Base-by-base conservation (phyloP, 2,113 vertebrate genomes). In the Salvelinus fontinalis region DNA sequence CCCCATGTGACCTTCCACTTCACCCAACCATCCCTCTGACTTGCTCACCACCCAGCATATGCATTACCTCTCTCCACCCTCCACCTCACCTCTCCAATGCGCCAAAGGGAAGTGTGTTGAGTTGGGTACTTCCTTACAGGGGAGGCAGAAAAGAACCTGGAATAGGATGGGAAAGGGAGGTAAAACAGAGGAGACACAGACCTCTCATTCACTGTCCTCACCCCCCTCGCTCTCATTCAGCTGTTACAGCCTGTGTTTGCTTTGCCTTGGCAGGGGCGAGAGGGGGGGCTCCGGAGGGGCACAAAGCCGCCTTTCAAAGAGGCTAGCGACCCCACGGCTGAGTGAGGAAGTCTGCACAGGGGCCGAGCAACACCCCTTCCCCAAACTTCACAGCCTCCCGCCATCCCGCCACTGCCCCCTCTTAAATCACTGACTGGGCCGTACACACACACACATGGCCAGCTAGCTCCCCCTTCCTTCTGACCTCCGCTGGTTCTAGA, bases 271-370 rank as follows among this genome's bases (percentile, higher is more conserved):
- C 83, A 51, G 16, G 67, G 49, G n/a, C n/a, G 54, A 22, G 22
- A 44, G 67, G 18, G 11, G 51, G 78, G 24, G 67, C 62, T 11
- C 8, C 75, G 18, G 12, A 57, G 14, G 67, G 83, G 84, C 87
- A 93, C 89, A 91, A 92, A 90, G 89, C 79, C 31, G 87, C 85
- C 92, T 92, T 93, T 92, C 88, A 93, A 87, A 89, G 81, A 86
- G 81, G 70, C 79, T 72, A 81, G 85, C 84, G 83, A 91, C 88
- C 89, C 88, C 88, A 84, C 62, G 66, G 84, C 83, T 57, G 79
- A 85, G 90, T 84, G 62, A 88, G 87, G 89, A 92, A 91, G 88
- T 90, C 92, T 88, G 79, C 88, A 89, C 90, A 87, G 75, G 79
- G 82, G 89, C 88, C 83, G 76, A 89, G 81, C 88, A 86, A 92